Percentiles rank a stretch among this genome's conserved stretches.
Evolutionary conservation across 2,888 invertebrate genomes (phyloP).

Genomic region (Allophyes oxyacanthae): DNA sequence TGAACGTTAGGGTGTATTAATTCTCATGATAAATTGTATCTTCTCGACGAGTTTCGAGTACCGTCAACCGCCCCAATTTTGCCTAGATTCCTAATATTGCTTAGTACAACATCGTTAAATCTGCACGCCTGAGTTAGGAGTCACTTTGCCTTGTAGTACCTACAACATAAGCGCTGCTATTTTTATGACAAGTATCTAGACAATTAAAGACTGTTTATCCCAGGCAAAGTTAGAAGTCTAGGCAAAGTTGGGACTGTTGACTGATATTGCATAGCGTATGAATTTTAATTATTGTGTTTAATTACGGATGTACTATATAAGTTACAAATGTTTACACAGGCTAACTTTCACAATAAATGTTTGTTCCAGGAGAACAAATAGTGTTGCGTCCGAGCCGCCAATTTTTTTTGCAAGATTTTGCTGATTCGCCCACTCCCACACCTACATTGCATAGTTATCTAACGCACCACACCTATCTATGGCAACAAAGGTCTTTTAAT

Average conservation of each 20-base stretch:
- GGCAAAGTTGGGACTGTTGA: no score
- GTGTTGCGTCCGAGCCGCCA: constrained; percentile 20
- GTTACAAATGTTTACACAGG: constrained; percentile 27
- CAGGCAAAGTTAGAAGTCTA: no score
- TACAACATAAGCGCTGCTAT: no score
- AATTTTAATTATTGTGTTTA: constrained; percentile 49
- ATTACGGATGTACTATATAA: constrained; percentile 18
- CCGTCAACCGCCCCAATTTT: no score
- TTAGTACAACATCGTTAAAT: no score
- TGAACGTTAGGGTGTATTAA: constrained; percentile 41
- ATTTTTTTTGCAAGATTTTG: constrained; percentile 40
- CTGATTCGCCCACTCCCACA: constrained; percentile 38
- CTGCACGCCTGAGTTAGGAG: no score
- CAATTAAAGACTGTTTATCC: no score
- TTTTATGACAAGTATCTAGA: no score
- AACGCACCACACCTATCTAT: constrained; percentile 42
- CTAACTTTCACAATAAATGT: constrained; percentile 34
- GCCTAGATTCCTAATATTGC: no score
- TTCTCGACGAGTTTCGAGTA: constrained; percentile 32
- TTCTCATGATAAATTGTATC: constrained; percentile 49
- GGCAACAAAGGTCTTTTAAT: constrained; percentile 47
- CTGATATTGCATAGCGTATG: constrained; percentile 40
- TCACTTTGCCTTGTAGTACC: no score
- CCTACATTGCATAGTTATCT: constrained; percentile 47
- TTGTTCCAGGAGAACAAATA: constrained; percentile 13